Percentiles rank a stretch among this genome's conserved stretches.
phyloP scores from a whole-genome alignment of 2,888 invertebrate species.

The Drosophila borealis region DNA sequence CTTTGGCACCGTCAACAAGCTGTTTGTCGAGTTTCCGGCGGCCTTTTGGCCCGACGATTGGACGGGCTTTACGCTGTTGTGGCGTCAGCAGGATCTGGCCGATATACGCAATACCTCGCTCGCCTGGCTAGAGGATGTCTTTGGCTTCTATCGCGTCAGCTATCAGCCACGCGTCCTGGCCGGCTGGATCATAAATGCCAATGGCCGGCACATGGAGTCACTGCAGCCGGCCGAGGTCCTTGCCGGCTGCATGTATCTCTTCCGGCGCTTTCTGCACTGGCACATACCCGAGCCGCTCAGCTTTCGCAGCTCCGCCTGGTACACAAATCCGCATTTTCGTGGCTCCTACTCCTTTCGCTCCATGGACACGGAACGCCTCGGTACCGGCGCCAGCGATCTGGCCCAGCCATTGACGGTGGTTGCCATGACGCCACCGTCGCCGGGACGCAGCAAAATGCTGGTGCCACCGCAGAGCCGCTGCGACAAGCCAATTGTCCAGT shows the following conservation, averaged over 20 bases:
- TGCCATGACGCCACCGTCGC: slow-evolving; percentile 84
- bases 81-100: slow-evolving; percentile 86
- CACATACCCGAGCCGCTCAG: slow-evolving; percentile 79
- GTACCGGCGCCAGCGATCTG: slow-evolving; percentile 86
- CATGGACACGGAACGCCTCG: slow-evolving; percentile 86
- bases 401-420: slow-evolving; percentile 83
- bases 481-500: slow-evolving; percentile 87
- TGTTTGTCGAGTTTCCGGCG: slow-evolving; percentile 87
- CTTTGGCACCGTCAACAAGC: slow-evolving; percentile 88
- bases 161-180: slow-evolving; percentile 88
- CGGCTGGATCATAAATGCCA: slow-evolving; percentile 89
- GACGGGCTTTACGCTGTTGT: slow-evolving; percentile 87
- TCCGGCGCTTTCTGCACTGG: slow-evolving; percentile 83
- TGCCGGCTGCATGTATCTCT: slow-evolving; percentile 81
- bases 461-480: slow-evolving; percentile 73
- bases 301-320: slow-evolving; percentile 87
- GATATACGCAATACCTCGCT: slow-evolving; percentile 80
- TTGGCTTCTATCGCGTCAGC: slow-evolving; percentile 89
- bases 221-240: slow-evolving; percentile 86
- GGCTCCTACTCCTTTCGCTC: slow-evolving; percentile 89
- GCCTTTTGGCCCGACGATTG: slow-evolving; percentile 87
- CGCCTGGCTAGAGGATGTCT: slow-evolving; percentile 88
- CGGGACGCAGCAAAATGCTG: slow-evolving; percentile 40
- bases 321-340: slow-evolving; percentile 86
- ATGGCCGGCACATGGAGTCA: slow-evolving; percentile 88